A percentile compares a stretch with the other conserved stretches of the same genome.
Evolutionary conservation across 2,888 invertebrate species (phyloP).

Genomic region (Pyrrhia umbra): DNA sequence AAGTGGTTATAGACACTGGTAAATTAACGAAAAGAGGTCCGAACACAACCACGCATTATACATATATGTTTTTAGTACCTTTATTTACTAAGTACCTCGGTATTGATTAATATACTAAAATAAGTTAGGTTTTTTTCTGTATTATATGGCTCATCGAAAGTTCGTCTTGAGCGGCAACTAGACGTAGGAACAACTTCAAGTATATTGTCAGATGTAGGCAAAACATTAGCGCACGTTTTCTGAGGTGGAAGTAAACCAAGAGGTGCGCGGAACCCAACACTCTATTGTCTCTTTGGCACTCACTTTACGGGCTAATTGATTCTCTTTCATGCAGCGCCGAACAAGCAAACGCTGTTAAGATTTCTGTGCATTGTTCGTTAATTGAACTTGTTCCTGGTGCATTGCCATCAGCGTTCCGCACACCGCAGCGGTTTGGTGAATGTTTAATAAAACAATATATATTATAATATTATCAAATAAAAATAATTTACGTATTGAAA

Average conservation of each 20-base stretch:
- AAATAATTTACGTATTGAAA: too few relatives aligned
- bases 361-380: constrained; percentile 82
- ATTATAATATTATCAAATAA: too few relatives aligned
- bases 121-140: too few relatives aligned
- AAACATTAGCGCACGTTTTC: constrained; percentile 1
- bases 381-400: constrained; percentile 77
- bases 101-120: too few relatives aligned
- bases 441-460: constrained; percentile 11
- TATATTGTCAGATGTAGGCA: constrained; percentile 1
- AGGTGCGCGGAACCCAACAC: constrained; percentile 59
- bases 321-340: constrained; percentile 80
- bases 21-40: too few relatives aligned
- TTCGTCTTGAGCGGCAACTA: background rate
- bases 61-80: too few relatives aligned
- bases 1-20: too few relatives aligned
- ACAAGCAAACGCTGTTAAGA: constrained; percentile 84
- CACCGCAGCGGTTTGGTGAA: constrained; percentile 49
- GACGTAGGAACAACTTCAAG: background rate
- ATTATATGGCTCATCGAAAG: too few relatives aligned
- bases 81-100: too few relatives aligned
- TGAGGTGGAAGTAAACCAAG: constrained; percentile 13
- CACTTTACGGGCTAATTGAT: constrained; percentile 82
- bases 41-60: too few relatives aligned
- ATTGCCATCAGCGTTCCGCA: constrained; percentile 47
- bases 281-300: constrained; percentile 74